Conservation (phyloP, 2,113 vertebrate species). For the Aplodontia rufa region DNA sequence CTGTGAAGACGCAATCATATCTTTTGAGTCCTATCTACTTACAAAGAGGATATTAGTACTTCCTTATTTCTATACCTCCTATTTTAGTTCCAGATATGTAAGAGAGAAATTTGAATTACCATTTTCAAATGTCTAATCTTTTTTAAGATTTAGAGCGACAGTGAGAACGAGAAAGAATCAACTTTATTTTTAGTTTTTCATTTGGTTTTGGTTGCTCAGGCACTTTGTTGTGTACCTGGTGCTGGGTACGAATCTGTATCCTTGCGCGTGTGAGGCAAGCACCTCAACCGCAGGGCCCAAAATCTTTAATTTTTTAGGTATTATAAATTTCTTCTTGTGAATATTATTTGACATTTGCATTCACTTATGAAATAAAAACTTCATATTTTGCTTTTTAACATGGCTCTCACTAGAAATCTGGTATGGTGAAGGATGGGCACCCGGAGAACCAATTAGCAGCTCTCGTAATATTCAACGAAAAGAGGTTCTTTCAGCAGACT, state of each 20-base stretch:
- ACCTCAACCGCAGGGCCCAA: too few relatives aligned
- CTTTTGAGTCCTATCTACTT: background rate
- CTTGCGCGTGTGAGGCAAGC: too few relatives aligned
- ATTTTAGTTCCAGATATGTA: background rate
- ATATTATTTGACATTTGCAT: background rate
- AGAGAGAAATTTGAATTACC: background rate
- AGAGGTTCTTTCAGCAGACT: background rate
- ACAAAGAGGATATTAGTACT: background rate
- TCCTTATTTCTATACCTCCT: background rate
- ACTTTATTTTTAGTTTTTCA: too few relatives aligned
- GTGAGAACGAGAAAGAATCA: too few relatives aligned
- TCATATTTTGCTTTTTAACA: background rate
- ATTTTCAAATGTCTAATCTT: background rate
- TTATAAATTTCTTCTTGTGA: background rate
- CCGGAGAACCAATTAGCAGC: slow-evolving; percentile 36
- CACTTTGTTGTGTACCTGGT: too few relatives aligned
- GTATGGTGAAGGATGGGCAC: background rate
- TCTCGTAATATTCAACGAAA: background rate
- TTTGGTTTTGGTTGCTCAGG: too few relatives aligned
- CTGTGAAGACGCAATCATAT: background rate
- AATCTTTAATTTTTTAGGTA: background rate
- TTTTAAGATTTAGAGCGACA: too few relatives aligned
- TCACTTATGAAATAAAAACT: background rate
- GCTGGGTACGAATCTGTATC: too few relatives aligned
- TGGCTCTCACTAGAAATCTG: background rate